Evolutionary conservation across 2,113 vertebrate genomes (phyloP).

Genomic region (Pionites leucogaster): DNA sequence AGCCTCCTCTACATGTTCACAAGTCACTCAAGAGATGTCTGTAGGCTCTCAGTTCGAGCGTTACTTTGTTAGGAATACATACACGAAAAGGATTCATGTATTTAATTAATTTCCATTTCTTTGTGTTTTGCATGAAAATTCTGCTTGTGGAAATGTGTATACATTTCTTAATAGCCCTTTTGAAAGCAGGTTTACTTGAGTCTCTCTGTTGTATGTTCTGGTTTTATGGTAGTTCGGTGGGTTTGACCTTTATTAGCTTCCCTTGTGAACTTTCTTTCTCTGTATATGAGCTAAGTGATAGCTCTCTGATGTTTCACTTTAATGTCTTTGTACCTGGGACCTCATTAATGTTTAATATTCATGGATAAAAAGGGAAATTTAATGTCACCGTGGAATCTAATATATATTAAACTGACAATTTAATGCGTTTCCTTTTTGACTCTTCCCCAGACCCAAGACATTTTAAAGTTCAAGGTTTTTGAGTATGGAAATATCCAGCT

Average conservation of each 20-base stretch:
- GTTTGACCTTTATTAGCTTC: conserved; percentile 53
- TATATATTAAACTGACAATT: conserved; percentile 36
- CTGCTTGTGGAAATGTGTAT: neutral
- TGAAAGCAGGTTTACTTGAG: neutral
- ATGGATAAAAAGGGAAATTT: conserved; percentile 41
- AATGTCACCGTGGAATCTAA: conserved; percentile 26
- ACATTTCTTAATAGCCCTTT: neutral
- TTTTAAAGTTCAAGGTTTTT: conserved; percentile 36
- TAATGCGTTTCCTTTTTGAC: conserved; percentile 46
- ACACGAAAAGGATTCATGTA: neutral
- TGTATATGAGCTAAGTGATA: neutral
- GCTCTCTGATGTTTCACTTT: conserved; percentile 51
- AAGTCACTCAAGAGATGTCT: neutral
- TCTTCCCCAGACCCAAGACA: conserved; percentile 7
- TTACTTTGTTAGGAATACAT: neutral
- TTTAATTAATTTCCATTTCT: neutral
- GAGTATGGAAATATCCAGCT: neutral
- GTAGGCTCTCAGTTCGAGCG: neutral
- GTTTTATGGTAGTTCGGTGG: conserved; percentile 19
- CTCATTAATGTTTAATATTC: conserved; percentile 65
- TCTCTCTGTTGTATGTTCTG: neutral
- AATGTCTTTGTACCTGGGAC: conserved; percentile 59
- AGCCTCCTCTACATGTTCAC: neutral
- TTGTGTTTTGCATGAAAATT: neutral
- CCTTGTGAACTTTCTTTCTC: conserved; percentile 8